Percentiles rank a stretch among this genome's conserved stretches.
Conservation (phyloP, 1,140 invertebrate species). For the Zaprionus nigranus region DNA sequence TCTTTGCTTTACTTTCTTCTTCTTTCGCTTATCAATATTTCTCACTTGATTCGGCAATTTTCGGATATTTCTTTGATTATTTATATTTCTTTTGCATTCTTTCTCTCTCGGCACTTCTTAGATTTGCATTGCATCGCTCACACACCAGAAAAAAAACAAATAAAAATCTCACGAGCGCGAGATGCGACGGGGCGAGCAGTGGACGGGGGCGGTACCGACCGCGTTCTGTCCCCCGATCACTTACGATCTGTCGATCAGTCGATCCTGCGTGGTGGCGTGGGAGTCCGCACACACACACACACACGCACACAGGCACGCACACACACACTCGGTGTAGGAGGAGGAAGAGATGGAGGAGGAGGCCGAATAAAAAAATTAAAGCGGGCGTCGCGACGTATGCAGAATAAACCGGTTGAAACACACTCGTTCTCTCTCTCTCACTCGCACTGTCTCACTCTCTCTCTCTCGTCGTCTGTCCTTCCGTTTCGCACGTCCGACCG, state of each 20-base stretch:
- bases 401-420: conserved; percentile 42
- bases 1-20: no score
- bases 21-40: no score
- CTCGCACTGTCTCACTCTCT: neutral
- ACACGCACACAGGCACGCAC: conserved; percentile 12
- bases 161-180: conserved; percentile 7
- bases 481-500: conserved; percentile 26
- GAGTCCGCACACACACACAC: conserved; percentile 30
- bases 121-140: conserved; percentile 33
- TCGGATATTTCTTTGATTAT: no score
- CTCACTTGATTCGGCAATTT: no score
- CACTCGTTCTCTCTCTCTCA: neutral
- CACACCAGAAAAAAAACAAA: conserved; percentile 45
- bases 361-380: conserved; percentile 4
- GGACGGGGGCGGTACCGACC: no score
- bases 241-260: neutral
- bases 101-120: conserved; percentile 18
- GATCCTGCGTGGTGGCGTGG: conserved; percentile 26
- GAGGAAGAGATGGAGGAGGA: neutral
- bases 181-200: no score
- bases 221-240: conserved; percentile 10
- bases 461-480: neutral
- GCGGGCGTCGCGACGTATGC: conserved; percentile 22
- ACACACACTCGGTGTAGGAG: neutral
- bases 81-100: neutral